Conservation (phyloP, 2,797 vertebrate species). For the Lepilemur ruficaudatus region DNA sequence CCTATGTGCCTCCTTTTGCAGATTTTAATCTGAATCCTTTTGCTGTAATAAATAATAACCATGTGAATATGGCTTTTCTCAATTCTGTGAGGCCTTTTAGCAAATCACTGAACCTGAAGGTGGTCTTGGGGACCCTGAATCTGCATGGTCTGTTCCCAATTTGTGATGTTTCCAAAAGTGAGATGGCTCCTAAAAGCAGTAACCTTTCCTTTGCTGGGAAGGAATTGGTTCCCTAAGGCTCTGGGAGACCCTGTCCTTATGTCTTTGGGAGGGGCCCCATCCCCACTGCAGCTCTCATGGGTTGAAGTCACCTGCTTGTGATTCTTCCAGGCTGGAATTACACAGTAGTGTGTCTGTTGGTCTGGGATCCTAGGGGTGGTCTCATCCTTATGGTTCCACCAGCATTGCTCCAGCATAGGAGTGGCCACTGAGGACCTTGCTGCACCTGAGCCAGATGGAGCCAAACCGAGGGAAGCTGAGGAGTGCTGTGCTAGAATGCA, state of each 20-base stretch:
- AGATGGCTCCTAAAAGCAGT: not conserved
- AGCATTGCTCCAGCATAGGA: not conserved
- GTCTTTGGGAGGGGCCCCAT: not conserved
- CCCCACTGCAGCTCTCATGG: not conserved
- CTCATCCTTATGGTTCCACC: not conserved
- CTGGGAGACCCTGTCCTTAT: not conserved
- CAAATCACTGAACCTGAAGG: not conserved
- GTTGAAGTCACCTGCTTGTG: not conserved
- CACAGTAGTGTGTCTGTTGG: not conserved
- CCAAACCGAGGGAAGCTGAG: not conserved
- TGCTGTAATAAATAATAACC: not conserved
- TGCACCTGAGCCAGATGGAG: not conserved
- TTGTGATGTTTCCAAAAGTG: not conserved
- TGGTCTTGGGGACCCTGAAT: not conserved
- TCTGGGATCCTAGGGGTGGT: not conserved
- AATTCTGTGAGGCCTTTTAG: not conserved
- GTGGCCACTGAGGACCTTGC: not conserved
- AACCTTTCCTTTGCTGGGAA: not conserved
- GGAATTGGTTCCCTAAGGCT: not conserved
- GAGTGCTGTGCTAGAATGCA: not conserved
- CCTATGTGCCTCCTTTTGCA: rapidly evolving
- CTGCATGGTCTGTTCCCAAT: not conserved
- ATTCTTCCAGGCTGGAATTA: not conserved
- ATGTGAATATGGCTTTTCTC: not conserved
- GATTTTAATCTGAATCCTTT: not conserved